These are phyloP conservation scores for Pocillopora damicornis DNA, from an alignment of 64 coral and sea anemone genomes.

Conservation along the genomic window DNA sequence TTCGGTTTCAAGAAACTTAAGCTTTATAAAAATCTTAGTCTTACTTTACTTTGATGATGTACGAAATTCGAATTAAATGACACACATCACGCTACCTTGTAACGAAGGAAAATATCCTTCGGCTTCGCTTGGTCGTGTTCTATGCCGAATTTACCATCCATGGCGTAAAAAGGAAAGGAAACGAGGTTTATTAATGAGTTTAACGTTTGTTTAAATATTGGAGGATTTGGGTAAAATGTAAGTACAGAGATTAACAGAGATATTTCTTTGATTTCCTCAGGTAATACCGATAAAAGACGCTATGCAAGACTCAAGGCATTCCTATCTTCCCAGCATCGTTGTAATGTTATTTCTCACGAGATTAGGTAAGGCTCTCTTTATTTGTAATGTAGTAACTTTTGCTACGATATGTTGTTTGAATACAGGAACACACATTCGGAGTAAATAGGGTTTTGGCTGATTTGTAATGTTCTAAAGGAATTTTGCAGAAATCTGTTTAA, in stretches of 20 bases:
- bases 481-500: neutral
- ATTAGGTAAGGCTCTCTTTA: conserved; percentile 10
- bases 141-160: neutral
- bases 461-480: neutral
- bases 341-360: conserved; percentile 14
- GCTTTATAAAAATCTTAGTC: neutral
- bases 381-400: neutral
- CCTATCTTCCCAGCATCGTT: conserved; percentile 1
- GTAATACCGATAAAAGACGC: neutral
- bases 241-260: conserved; percentile 2
- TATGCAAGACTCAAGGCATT: conserved; percentile 4
- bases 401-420: neutral
- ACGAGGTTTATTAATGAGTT: neutral
- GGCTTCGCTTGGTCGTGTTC: neutral
- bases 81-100: neutral
- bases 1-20: conserved; percentile 19
- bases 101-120: neutral
- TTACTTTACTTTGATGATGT: neutral
- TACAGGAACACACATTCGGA: neutral
- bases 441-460: neutral
- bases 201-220: conserved; percentile 18
- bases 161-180: conserved; percentile 10
- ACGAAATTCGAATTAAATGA: neutral
- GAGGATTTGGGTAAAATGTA: neutral
- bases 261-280: conserved; percentile 11